Evolutionary conservation across 2,113 vertebrate genomes (phyloP).

Genomic region (Lycaon pictus): DNA sequence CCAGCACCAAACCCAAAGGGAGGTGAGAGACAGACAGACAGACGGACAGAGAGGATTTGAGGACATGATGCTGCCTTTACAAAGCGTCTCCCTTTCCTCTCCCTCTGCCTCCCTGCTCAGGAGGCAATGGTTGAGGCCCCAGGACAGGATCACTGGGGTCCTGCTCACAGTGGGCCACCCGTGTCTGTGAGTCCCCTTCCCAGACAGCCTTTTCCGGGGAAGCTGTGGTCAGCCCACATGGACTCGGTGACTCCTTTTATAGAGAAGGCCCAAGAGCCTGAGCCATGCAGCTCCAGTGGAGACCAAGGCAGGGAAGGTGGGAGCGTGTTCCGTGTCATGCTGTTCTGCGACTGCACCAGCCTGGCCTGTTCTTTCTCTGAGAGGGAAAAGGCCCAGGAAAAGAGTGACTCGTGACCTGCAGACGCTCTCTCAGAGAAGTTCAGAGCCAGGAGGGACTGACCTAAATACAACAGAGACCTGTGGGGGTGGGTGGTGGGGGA

Average conservation of each 20-base stretch:
- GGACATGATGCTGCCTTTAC: slow-evolving; percentile 61
- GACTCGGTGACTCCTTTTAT: slow-evolving; percentile 26
- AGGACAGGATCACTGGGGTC: slow-evolving; percentile 5
- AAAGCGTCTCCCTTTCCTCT: slow-evolving; percentile 66
- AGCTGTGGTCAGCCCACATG: background rate
- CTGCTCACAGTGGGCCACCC: background rate
- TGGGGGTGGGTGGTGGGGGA: no score
- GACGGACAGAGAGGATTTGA: slow-evolving; percentile 80
- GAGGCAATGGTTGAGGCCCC: slow-evolving; percentile 62
- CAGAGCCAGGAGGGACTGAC: background rate
- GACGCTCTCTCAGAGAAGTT: background rate
- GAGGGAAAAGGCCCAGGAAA: background rate
- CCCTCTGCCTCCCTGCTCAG: slow-evolving; percentile 46
- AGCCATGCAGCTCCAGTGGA: background rate
- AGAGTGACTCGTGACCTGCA: background rate
- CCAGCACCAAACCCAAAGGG: background rate
- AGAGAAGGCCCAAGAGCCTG: background rate
- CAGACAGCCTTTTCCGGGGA: background rate
- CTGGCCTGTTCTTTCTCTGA: background rate
- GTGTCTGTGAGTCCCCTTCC: background rate
- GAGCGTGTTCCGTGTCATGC: background rate
- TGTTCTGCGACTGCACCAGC: background rate
- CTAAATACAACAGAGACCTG: background rate
- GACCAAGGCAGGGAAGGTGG: background rate
- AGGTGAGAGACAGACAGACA: slow-evolving; percentile 55